Base-by-base conservation (phyloP, 2,113 vertebrate species). In the Coryphaenoides rupestris region DNA sequence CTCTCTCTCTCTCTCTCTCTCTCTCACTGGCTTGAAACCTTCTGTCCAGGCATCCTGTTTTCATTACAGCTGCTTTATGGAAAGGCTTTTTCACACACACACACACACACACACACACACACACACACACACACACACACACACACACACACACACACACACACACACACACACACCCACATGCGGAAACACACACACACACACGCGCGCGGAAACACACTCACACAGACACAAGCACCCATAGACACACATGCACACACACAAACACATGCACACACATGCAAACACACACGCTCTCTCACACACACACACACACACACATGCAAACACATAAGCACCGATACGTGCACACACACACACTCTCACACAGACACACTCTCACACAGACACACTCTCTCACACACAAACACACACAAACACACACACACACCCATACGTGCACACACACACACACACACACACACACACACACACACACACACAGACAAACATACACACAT, bases 1-100 rank as follows among this genome's bases (percentile, higher is more conserved):
- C 46, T 47, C 46, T 55, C 52, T 45, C 14, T 45, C 50, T 17
- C 17, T 28, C 16, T 6, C 4, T n/a, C 4, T 23, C 17, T 22
- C 12, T 57, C 22, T 17, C 22, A 47, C 60, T 50, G 53, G 58
- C 52, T 72, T 46, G 17, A 16, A 60, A 46, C 33, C 55, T 61
- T 58, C 68, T 64, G 40, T 64, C 17, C n/a, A 19, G 52, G 65
- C 81, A 85, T 77, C 63, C 69, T 79, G 77, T 83, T 83, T 66
- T 76, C 63, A 77, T 87, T 85, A 76, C 63, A 66, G 33, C 64
- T 69, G 53, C 66, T 69, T 76, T 79, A 65, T 45, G 14, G 65
- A 62, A 52, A 68, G 21, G 24, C 53, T 63, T 5, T 64, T 63
- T 12, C 17, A 15, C 54, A 17, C 12, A 50, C 60, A 50, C 21